phyloP scores from a whole-genome alignment of 2,113 vertebrate genomes.

The Gymnocephalus cernua region DNA sequence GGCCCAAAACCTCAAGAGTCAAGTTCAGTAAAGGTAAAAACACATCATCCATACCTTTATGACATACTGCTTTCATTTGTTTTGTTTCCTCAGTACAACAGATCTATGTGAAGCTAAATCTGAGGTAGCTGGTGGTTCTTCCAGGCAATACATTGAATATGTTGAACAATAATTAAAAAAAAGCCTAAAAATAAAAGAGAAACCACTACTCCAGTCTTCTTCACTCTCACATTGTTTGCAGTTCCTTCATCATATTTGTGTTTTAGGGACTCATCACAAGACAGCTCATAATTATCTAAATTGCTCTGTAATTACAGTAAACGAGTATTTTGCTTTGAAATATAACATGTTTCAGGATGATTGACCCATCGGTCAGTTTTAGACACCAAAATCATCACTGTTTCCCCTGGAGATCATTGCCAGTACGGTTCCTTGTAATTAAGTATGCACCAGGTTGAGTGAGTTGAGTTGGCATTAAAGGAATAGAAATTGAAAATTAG shows the following conservation, averaged over 20 bases:
- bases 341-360: not conserved
- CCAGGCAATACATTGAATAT: not conserved
- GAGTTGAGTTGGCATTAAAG: not conserved
- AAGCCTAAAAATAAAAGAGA: not conserved
- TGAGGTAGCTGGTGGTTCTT: not conserved
- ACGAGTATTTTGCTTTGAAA: slow-evolving; percentile 32
- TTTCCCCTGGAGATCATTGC: slow-evolving; percentile 12
- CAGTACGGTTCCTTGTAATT: slow-evolving; percentile 15
- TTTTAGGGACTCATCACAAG: slow-evolving; percentile 18
- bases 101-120: not conserved
- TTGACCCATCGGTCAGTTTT: slow-evolving; percentile 45
- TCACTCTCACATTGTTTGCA: not conserved
- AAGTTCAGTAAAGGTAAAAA: slow-evolving; percentile 69
- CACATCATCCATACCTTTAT: not conserved
- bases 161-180: not conserved
- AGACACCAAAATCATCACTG: slow-evolving; percentile 21
- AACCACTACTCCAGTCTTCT: not conserved
- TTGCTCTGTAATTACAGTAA: slow-evolving; percentile 54
- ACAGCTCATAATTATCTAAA: slow-evolving; percentile 55
- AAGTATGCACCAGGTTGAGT: slow-evolving; percentile 7
- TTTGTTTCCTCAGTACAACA: not conserved
- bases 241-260: slow-evolving; percentile 12
- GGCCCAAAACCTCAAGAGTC: slow-evolving; percentile 35
- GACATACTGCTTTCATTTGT: slow-evolving; percentile 6
- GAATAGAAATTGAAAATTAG: not conserved